These are phyloP conservation scores for Paedocypris sp. DNA, from an alignment of 2,113 vertebrate genomes.

Conservation along the genomic window DNA sequence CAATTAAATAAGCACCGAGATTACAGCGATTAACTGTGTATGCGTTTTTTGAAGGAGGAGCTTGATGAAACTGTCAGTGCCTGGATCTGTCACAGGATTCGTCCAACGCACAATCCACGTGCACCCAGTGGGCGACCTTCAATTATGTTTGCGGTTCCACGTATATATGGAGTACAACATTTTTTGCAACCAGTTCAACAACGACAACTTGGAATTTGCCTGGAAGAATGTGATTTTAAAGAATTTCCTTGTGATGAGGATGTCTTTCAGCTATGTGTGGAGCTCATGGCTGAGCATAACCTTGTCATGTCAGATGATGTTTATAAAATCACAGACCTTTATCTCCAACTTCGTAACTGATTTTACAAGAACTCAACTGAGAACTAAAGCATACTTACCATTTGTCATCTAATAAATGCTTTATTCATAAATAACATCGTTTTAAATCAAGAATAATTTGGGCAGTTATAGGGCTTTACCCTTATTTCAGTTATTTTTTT, in stretches of 20 bases:
- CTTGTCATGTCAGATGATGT: constrained; percentile 16
- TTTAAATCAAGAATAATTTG: too few species aligned
- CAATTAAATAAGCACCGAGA: too few species aligned
- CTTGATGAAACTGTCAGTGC: background rate
- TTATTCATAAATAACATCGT: too few species aligned
- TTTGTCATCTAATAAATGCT: too few species aligned
- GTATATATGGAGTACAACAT: too few species aligned
- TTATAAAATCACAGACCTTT: constrained; percentile 17
- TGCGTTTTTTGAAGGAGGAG: background rate
- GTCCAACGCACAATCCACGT: constrained; percentile 6
- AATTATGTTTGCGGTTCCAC: constrained; percentile 8
- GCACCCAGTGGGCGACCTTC: constrained; percentile 18
- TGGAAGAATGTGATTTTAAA: constrained; percentile 6
- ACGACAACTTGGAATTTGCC: background rate
- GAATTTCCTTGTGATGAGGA: constrained; percentile 25
- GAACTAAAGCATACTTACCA: background rate
- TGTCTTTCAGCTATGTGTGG: constrained; percentile 5
- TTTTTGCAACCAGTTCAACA: too few species aligned
- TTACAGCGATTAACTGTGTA: background rate
- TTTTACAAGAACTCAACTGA: background rate
- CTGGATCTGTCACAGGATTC: constrained; percentile 16
- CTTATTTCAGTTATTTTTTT: too few species aligned
- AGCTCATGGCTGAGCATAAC: constrained; percentile 23
- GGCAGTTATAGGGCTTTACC: too few species aligned
- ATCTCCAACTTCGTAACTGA: background rate